Base-by-base conservation (phyloP, 2,888 invertebrate species). In the Protophormia terraenovae region DNA sequence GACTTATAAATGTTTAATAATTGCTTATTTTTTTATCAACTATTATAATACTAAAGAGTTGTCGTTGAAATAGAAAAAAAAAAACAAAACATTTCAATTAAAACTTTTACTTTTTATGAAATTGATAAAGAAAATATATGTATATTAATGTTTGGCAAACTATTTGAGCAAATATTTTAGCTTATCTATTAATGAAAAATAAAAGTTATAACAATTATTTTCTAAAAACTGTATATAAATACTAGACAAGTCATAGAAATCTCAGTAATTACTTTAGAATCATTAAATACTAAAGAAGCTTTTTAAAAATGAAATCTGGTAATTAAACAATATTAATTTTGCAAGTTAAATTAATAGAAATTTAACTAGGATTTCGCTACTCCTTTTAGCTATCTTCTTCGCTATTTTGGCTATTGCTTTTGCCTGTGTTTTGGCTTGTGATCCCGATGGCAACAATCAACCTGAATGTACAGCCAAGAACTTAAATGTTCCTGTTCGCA, bases 371-470 rank as follows among this genome's bases (percentile, higher is more conserved):
- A 22, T 8, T 27, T 10, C 0, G 22, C 2, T 38, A 22, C 19
- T 12, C 2, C n/a, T n/a, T 62, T 2, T 3, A 79, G 79, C 72
- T 41, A 29, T 45, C 14, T 72, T 5, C 41, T 72, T 79, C 6
- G 22, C 32, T 38, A 16, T 79, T 22, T 86, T 86, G 50, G 62
- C 69, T 22, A 29, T 73, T 16, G 69, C 27, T 8, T 12, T 60
- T 27, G 27, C 38, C 10, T 29, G 50, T 5, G 62, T 32, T 3
- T 10, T 35, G 50, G 58, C 76, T 14, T 84, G 84, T 45, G 60
- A 86, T 47, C 81, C 80, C n/a, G 8, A 84, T 66, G 14, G 72
- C 8, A 16, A 62, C 60, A 81, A 81, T 35, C 3, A 77, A 16
- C 84, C 86, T 22, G 22, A 4, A 3, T 86, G 86, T 32, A 60